Base-by-base conservation (phyloP, 2,797 vertebrate species). In the Selene dorsalis region DNA sequence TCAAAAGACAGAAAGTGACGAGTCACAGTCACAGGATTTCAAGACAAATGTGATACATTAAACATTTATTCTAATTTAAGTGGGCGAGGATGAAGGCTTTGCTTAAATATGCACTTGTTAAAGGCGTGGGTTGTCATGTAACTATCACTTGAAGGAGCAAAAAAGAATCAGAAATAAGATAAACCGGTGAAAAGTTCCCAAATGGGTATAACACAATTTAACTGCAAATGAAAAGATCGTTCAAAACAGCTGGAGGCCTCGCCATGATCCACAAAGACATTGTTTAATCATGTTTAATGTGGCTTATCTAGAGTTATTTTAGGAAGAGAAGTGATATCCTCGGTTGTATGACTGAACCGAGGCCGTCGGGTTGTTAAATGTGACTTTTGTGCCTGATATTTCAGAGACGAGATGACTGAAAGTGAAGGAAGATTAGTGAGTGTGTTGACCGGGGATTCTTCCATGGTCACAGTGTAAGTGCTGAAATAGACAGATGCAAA, bases 211-310 rank as follows among this genome's bases (percentile, higher is more conserved):
- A 80, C 71, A 79, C 77, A 71, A 76, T 88, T 92, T 89, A 93
- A 93, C 89, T 91, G 87, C 79, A 87, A 85, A 90, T 41, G 20
- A 72, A 60, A 78, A 86, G 89, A 93, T 90, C 88, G 86, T 90
- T 86, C 18, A 84, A 90, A 93, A 92, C 91, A 89, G 90, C 93
- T 90, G 74, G 87, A 88, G 90, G 93, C 92, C 90, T 84, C 68
- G 22, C 72, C 61, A 75, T 28, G 47, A 87, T 92, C 83, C 74
- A 72, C 77, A 76, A 82, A 89, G 86, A 91, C 87, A 82, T 91
- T 87, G 84, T 92, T 93, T 91, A 93, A 93, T 94, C 88, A 87
- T 87, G 78, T 91, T 93, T 92, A 93, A 93, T 93, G 84, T 88
- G 86, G 79, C 77, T 91, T 93, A 93, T 94, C 93, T 84, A 26